Percentiles rank a stretch among this genome's conserved stretches.
Evolutionary conservation across 2,888 invertebrate species (phyloP).

Genomic region (Rhagonycha fulva): DNA sequence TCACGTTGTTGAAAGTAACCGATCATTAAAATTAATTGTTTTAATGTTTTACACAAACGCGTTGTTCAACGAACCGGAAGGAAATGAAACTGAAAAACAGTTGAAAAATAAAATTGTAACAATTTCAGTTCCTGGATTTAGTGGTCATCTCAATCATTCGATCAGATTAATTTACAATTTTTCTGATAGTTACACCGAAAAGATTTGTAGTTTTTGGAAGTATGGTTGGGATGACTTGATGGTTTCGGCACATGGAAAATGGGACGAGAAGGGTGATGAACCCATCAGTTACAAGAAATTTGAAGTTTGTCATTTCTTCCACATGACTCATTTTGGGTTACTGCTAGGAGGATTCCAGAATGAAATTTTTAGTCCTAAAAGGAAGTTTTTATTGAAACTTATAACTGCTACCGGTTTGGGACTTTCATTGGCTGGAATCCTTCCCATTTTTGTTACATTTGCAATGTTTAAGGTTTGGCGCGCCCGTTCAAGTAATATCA

Average conservation of each 20-base stretch:
- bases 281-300: constrained; percentile 36
- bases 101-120: not conserved
- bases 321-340: constrained; percentile 61
- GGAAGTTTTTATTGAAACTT: constrained; percentile 48
- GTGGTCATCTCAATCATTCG: constrained; percentile 45
- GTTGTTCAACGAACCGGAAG: constrained; percentile 26
- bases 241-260: constrained; percentile 42
- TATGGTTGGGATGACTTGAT: constrained; percentile 56
- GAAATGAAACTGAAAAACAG: not conserved
- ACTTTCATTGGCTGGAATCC: constrained; percentile 56
- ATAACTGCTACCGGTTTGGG: constrained; percentile 57
- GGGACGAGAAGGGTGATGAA: constrained; percentile 8
- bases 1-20: not conserved
- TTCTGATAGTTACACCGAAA: not conserved
- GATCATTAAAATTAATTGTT: constrained; percentile 16
- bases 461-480: constrained; percentile 61
- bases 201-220: constrained; percentile 58
- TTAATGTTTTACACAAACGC: constrained; percentile 28
- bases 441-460: constrained; percentile 57
- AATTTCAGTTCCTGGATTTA: not conserved
- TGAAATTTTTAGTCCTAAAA: constrained; percentile 31
- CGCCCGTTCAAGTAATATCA: constrained; percentile 61
- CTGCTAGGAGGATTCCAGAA: constrained; percentile 45
- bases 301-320: constrained; percentile 59
- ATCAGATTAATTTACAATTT: constrained; percentile 59